phyloP scores from a whole-genome alignment of 2,888 invertebrate genomes.

The Sphinx pinastri region DNA sequence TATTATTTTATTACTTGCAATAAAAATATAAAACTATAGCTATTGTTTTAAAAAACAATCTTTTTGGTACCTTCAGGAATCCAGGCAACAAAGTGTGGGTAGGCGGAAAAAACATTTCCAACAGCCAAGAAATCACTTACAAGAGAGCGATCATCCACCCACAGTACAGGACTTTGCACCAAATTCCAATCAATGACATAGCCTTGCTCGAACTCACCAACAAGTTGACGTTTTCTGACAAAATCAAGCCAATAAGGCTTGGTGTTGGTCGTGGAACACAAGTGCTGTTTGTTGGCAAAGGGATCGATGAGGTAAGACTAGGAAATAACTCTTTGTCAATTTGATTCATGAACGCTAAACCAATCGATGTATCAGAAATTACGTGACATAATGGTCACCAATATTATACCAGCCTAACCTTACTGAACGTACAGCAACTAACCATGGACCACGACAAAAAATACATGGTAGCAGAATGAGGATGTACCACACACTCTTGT shows the following conservation, averaged over 20 bases:
- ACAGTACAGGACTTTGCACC: not conserved
- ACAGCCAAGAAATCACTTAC: constrained; percentile 1
- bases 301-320: constrained; percentile 35
- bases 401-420: no score
- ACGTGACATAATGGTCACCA: no score
- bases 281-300: constrained; percentile 31
- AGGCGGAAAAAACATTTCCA: constrained; percentile 11
- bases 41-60: constrained; percentile 22
- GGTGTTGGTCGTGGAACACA: not conserved
- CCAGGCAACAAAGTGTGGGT: constrained; percentile 22
- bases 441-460: no score
- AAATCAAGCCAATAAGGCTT: constrained; percentile 18
- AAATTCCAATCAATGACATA: constrained; percentile 20
- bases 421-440: no score
- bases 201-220: constrained; percentile 17
- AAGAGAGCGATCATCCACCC: constrained; percentile 18
- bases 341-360: no score
- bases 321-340: no score
- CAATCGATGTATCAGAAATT: no score
- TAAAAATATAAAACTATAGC: not conserved
- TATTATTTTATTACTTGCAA: no score
- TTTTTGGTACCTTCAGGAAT: constrained; percentile 28
- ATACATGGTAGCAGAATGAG: no score
- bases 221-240: constrained; percentile 10
- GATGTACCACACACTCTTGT: no score